Percentiles rank a stretch among this genome's conserved stretches.
These are phyloP conservation scores for Syrista parreyssii DNA, from an alignment of 2,888 invertebrate species.

Conservation along the genomic window DNA sequence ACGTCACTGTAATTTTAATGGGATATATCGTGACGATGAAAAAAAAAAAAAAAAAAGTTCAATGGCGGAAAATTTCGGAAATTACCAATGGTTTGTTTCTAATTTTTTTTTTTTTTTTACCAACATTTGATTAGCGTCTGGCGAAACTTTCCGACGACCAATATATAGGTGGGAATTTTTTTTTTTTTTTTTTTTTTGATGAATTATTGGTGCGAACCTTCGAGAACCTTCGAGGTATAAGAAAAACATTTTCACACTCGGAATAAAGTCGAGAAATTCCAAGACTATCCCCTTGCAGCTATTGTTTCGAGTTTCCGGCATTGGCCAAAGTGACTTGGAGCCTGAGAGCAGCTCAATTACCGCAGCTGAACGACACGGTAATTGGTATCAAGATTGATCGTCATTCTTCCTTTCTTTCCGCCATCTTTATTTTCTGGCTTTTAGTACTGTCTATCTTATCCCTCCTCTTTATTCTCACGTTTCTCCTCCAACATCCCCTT, in stretches of 20 bases:
- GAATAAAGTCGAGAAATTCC: slow-evolving; percentile 17
- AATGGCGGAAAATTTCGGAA: too few relatives aligned
- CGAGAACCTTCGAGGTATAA: slow-evolving; percentile 9
- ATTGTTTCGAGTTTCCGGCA: slow-evolving; percentile 43
- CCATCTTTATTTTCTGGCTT: slow-evolving; percentile 22
- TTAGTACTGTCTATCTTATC: not conserved
- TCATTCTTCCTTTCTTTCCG: slow-evolving; percentile 32
- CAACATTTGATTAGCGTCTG: too few relatives aligned
- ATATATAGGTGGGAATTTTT: too few relatives aligned
- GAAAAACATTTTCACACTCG: slow-evolving; percentile 16
- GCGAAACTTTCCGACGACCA: too few relatives aligned
- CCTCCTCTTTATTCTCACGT: not conserved
- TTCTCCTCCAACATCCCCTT: not conserved
- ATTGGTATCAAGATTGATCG: slow-evolving; percentile 60
- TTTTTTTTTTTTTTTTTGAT: too few relatives aligned
- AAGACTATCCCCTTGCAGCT: slow-evolving; percentile 15
- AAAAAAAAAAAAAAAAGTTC: too few relatives aligned
- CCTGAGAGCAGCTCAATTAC: slow-evolving; percentile 55
- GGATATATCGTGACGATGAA: too few relatives aligned
- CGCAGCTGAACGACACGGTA: slow-evolving; percentile 57
- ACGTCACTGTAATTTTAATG: too few relatives aligned
- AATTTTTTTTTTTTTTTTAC: too few relatives aligned
- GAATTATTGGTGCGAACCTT: too few relatives aligned
- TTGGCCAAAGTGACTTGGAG: slow-evolving; percentile 34
- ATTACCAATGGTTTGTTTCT: too few relatives aligned